Evolutionary conservation across 2,888 invertebrate genomes (phyloP), one percentile per base, ranked within the genome.

Genomic region (Xestia sexstrigata): DNA sequence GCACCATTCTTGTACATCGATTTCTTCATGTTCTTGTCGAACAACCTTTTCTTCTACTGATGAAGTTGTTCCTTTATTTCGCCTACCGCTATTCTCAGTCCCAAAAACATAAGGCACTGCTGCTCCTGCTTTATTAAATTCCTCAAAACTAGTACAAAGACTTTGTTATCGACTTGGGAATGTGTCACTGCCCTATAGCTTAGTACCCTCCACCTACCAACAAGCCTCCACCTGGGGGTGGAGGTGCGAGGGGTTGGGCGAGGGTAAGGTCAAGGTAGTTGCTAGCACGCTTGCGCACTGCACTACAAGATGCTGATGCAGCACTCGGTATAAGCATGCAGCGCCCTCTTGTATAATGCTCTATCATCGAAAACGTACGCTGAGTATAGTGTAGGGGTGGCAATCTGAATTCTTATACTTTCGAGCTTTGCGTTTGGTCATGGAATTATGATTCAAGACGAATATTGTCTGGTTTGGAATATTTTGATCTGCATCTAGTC

Each of bases 241-340:
- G 80, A 71, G 70, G 83, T 78, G 79, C 78, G 84, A 73, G 75
- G 87, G 86, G 89, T 85, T 84, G 85, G 87, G 87, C 62, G 85
- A 88, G 89, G 89, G 91, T 91, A 95, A 95, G 95, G 95, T 96
- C 95, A 95, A 95, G 95, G 95, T 94, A 93, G 91, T 74, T 78
- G 42, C 55, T 20, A 74, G 17, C 86, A 89, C 94, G 95, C 95
- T 80, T 93, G 95, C 95, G 92, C 89, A 65, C 75, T 93, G 93
- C 93, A 94, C 91, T 90, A 83, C 74, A 85, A 87, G 82, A 83
- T 75, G 83, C 85, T 89, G 89, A 89, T 91, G 91, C 93, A 91
- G 83, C 82, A 83, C 82, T 83, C 52, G 58, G 67, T 80, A 65
- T 71, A 67, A 79, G 79, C 79, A 75, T 84, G 85, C 85, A 77